Evolutionary conservation across 2,888 invertebrate species (phyloP), one percentile per base, ranked within the genome.

Genomic region (Cephus sareptanus): DNA sequence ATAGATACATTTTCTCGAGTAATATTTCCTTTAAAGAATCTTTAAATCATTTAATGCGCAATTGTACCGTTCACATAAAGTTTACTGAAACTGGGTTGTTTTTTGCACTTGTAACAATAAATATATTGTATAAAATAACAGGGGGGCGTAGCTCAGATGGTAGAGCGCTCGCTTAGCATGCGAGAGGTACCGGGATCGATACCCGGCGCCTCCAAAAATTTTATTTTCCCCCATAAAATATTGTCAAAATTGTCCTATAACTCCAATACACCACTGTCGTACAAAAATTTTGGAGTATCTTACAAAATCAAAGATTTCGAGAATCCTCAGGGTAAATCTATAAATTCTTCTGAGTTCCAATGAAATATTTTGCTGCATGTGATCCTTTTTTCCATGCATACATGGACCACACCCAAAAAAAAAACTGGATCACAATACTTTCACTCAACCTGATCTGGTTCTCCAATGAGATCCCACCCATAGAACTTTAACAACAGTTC

Each of bases 111-210:
- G 56, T 56, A 23, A 15, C 56, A 56, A 23, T 35, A 73, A 70
- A 35, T 70, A 30, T 71, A 71, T 71, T 33, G 1, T 71, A 71
- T 71, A 71, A 71, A 33, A 12, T 23, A 79, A 77, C 76, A 69
- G 84, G 83, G 83, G 84, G 84, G 85, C 84, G 85, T 85, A 87
- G 86, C 83, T 85, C 84, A 86, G 84, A 86, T 85, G 84, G 83
- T 85, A 86, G 83, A 87, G 83, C 84, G 83, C 84, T 85, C 86
- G 85, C 82, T 87, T 85, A 81, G 84, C 83, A 84, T 84, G 85
- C 82, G 86, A 81, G 83, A 83, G 83, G 83, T 82, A 83, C 83
- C 83, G 83, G 82, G 83, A 83, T 83, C 83, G 79, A 81, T 85
- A 84, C 84, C 83, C 83, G 85, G 84, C 84, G 83, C 83, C 84